Base-by-base conservation (phyloP, 2,888 invertebrate genomes). In the Pycnomerus fuliginosus region DNA sequence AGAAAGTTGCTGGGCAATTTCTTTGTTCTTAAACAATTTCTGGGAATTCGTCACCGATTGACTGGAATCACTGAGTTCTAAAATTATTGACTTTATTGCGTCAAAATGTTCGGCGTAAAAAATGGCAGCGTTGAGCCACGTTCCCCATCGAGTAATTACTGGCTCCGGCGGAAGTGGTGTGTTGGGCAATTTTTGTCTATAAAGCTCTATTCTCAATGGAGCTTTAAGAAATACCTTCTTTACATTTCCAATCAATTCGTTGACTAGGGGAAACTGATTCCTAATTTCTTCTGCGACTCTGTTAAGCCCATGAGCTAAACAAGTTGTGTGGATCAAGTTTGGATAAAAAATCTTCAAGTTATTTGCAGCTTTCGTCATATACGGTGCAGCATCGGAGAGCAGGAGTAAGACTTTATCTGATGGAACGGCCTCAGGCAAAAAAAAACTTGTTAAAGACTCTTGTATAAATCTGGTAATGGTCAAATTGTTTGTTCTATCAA, bases 231-330 rank as follows among this genome's bases (percentile, higher is more conserved):
- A 62, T 15, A 64, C 41, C 34, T 61, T 59, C 40, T 61, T 56
- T 12, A 47, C 24, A 17, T 15, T 24, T 3, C 45, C 37, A 33
- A 62, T 54, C 13, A 63, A 50, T 20, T 32, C 37, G 43, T 62
- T 49, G n/a, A 56, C 54, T n/a, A 44, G 29, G 29, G 43, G 35
- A 52, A 44, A 60, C 37, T 44, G 23, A 13, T 16, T 11, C 36
- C 61, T 32, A 13, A 62, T 47, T 28, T 48, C 32, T 49, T 65
- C 61, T 2, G 55, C 53, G 11, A 63, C 57, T 39, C 55, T 34
- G 35, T 66, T 54, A 2, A 65, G 11, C 23, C 43, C 60, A 51
- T 64, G 62, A 10, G 60, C 60, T 29, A 62, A 29, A 41, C 61
- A 62, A 10, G 60, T 64, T 8, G 55, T 25, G 37, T 62, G 60